These are phyloP conservation scores for Alviniconcha marisindica DNA, from an alignment of 1,140 invertebrate genomes.

Conservation along the genomic window DNA sequence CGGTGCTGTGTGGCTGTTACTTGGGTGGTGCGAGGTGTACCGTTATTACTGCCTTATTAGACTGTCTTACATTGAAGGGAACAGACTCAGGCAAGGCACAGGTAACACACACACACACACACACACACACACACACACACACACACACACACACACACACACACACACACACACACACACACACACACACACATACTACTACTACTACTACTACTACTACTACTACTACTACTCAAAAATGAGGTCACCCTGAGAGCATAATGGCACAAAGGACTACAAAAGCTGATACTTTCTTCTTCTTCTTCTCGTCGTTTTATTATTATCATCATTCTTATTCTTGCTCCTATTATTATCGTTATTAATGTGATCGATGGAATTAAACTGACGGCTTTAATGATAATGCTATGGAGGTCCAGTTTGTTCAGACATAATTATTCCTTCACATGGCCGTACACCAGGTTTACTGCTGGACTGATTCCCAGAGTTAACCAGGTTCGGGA, in stretches of 20 bases:
- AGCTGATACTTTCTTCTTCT: not conserved
- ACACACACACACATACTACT: constrained; percentile 5
- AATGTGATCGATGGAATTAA: not conserved
- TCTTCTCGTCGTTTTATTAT: no score
- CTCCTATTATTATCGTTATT: not conserved
- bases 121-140: not conserved
- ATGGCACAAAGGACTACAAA: not conserved
- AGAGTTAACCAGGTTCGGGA: no score
- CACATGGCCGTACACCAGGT: no score
- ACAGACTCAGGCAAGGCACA: not conserved
- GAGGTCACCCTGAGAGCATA: not conserved
- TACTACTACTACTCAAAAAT: not conserved
- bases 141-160: not conserved
- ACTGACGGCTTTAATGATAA: no score
- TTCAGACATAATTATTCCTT: no score
- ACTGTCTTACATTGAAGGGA: not conserved
- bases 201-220: no score
- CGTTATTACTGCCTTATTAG: no score
- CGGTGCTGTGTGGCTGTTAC: no score
- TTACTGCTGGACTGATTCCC: no score
- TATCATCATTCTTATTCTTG: not conserved
- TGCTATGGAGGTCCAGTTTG: no score
- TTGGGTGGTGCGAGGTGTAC: no score
- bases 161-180: constrained; percentile 1
- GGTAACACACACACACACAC: not conserved